Conservation (phyloP, 2,888 invertebrate genomes). For the Epinotia demarniana region DNA sequence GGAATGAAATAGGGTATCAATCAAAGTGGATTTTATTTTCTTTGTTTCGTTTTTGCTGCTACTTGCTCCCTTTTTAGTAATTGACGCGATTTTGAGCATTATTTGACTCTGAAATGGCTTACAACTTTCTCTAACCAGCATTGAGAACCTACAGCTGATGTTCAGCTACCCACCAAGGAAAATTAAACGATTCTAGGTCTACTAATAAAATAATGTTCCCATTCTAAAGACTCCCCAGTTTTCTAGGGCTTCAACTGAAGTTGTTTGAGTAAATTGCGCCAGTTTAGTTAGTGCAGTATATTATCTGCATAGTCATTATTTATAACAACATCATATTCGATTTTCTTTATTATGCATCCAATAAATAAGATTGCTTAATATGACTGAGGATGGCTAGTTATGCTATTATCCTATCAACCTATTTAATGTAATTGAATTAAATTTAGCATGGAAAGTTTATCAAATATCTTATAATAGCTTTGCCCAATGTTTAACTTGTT, state of each 20-base stretch:
- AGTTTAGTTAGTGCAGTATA: conserved; percentile 1
- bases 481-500: too few species aligned
- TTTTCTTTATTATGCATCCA: neutral
- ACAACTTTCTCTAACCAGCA: conserved; percentile 5
- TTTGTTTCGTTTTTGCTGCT: conserved; percentile 61
- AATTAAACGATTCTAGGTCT: conserved; percentile 13
- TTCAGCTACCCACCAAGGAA: conserved; percentile 18
- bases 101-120: neutral
- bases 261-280: neutral
- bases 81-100: neutral
- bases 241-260: neutral
- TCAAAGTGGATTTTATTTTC: conserved; percentile 59
- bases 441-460: too few species aligned
- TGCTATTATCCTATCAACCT: neutral
- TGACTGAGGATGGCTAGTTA: neutral
- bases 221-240: neutral
- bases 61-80: neutral
- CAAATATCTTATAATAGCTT: too few species aligned
- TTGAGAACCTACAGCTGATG: conserved; percentile 15
- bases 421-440: too few species aligned
- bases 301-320: conserved; percentile 35
- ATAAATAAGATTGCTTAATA: neutral
- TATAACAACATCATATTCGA: neutral
- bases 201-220: neutral
- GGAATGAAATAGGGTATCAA: conserved; percentile 53